Base-by-base conservation (phyloP, 2,888 invertebrate species). In the Chorisops tibialis region DNA sequence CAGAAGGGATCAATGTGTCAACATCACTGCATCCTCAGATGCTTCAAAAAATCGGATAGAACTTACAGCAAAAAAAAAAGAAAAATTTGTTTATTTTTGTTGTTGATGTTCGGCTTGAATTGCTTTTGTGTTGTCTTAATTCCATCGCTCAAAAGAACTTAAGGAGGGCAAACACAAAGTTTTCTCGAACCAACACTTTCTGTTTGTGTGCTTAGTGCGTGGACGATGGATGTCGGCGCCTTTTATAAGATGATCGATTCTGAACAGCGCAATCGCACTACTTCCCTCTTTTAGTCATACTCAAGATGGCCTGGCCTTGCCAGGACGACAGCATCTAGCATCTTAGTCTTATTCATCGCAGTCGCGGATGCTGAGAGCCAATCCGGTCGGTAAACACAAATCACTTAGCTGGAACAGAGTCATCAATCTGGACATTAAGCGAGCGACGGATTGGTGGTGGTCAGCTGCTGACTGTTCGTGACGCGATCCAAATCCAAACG, bases 11-110 rank as follows among this genome's bases (percentile, higher is more conserved):
- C 37, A 35, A 59, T 59, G 39, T 61, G 64, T 64, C 64, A 64
- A 64, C 48, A 64, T 43, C 19, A 43, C 39, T 59, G 64, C 64
- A 61, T 64, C 61, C 59, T 61, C 64, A 64, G 64, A 59, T 64
- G 61, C 61, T 59, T 64, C 61, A 52, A 61, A 59, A 47, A 45
- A 37, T 50, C 51, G 22, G 22, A 19, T 39, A 21, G 38, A 21
- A n/a, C 21, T 19, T 14, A 35, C 24, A 11, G 16, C 16, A 12
- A 43, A 18, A 50, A n/a, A 24, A 54, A 35, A 16, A 56, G 30
- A 12, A 38, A 61, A 59, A 48, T 51, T 16, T 64, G 61, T 64
- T 64, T 64, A 58, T 59, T 59, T 59, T 56, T 45, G 11, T 19
- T 43, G 43, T 56, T 56, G 43, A 43, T 56, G 24, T 43, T 16